Base-by-base conservation (phyloP, 2,888 invertebrate species). In the Leucania comma region DNA sequence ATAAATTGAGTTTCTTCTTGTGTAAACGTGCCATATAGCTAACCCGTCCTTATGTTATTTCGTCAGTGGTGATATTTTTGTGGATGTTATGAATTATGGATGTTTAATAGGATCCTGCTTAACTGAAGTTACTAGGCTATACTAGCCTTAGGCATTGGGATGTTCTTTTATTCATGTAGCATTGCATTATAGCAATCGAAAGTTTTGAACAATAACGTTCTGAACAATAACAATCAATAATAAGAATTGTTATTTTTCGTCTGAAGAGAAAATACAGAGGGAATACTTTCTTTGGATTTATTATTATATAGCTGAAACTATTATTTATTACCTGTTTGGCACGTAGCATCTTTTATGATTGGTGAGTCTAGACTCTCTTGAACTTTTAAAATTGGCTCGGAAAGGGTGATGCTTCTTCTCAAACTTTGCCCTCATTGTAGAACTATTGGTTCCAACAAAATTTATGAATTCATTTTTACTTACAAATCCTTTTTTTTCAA, bases 261-360 rank as follows among this genome's bases (percentile, higher is more conserved):
- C 29, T 35, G 63, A 56, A 56, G 60, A 32, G 32, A 70, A 75
- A 75, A 80, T 64, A 17, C 32, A 38, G 50, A 3, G 10, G n/a
- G 22, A 53, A 29, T 63, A 29, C 14, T 70, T 14, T 46, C 22
- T 24, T 53, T 54, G 71, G 75, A 80, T 75, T n/a, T 69, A 48
- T 72, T 80, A 62, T 80, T 80, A 53, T 66, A 60, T 57, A 29
- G 38, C 46, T 61, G 20, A 14, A 53, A 64, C 17, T 73, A 51
- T 69, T 78, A 81, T 80, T 81, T 80, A 72, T 81, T 67, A 78
- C 73, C 56, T 67, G 51, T 73, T 81, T 81, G 82, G 63, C 73
- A 69, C 54, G 35, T 72, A 72, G 38, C 66, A 63, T 48, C 63
- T 60, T 54, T 57, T 57, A 64, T 80, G 78, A 81, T 80, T 80